Base-by-base conservation (phyloP, 2,797 vertebrate species). In the Acrossocheilus wenchowensis region DNA sequence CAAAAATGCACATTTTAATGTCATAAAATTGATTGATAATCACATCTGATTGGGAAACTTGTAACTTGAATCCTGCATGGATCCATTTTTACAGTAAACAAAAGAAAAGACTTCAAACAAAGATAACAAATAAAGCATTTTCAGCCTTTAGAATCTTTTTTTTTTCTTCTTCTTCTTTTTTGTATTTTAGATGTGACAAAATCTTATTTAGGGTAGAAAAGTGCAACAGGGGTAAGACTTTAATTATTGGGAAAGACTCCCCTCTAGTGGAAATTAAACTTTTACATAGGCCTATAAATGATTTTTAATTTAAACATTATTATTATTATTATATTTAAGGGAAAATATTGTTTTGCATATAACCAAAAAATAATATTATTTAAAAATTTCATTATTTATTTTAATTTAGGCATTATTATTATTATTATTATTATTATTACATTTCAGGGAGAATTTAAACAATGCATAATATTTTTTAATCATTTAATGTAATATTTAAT, bases 201-300 rank as follows among this genome's bases (percentile, higher is more conserved):
- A 71, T 34, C 4, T 62, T 62, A 66, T 66, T 30, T 30, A 34
- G 26, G 0, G 17, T 39, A 36, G 34, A 69, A 36, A 23, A 7
- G 71, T 45, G 41, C 41, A 10, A 26, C 71, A 21, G 36, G 17
- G 66, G 34, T 41, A 39, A 6, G 43, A 74, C 7, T 74, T 43
- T 48, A 8, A 80, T 30, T 54, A 34, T 39, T 19, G n/a, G 80
- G 34, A 39, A 52, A 71, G 6, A 72, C 34, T n/a, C 2, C 34
- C 14, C 48, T 41, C 81, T 82, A 57, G 81, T 72, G 81, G 66
- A n/a, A 23, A 82, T 11, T 15, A 30, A 50, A 74, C 30, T 15
- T 66, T 66, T 34, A 34, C 30, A 15, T 8, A 66, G 34, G 43
- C 43, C 43, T 43, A 10, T 7, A 17, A 8, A 34, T 30, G 3